Conservation (phyloP, 2,113 vertebrate genomes). For the Sylvilagus bachmani region DNA sequence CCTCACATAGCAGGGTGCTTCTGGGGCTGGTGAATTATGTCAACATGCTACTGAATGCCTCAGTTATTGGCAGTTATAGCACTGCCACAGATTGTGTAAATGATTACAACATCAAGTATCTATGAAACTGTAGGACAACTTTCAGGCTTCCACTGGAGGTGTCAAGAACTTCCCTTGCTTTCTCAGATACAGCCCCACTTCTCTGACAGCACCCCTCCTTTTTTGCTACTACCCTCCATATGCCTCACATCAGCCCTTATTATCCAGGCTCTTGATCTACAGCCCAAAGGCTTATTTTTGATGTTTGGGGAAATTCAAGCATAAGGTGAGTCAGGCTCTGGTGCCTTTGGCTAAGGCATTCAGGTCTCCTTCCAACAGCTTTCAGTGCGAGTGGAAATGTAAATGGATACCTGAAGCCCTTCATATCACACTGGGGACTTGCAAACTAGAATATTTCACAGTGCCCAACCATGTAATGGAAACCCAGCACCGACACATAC, state of each 20-base stretch:
- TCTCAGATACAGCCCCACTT: not conserved
- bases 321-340: conserved; percentile 66
- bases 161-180: not conserved
- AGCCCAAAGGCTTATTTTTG: conserved; percentile 55
- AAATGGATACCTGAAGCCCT: conserved; percentile 63
- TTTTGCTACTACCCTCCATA: not conserved
- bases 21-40: not conserved
- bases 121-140: not conserved
- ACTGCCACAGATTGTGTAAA: not conserved
- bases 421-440: not conserved
- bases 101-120: not conserved
- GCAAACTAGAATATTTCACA: conserved; percentile 61
- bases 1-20: not conserved
- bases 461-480: conserved; percentile 67
- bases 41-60: not conserved
- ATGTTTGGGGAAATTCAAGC: conserved; percentile 70
- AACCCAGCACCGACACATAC: not conserved
- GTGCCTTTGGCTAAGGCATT: conserved; percentile 50
- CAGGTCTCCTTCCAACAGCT: conserved; percentile 54
- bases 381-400: conserved; percentile 11
- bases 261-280: conserved; percentile 52
- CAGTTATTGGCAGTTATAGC: not conserved
- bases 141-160: not conserved
- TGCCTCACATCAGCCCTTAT: conserved; percentile 35
- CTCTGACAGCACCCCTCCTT: not conserved